phyloP scores from a whole-genome alignment of 2,888 invertebrate genomes.

The Caenorhabditis panamensis region DNA sequence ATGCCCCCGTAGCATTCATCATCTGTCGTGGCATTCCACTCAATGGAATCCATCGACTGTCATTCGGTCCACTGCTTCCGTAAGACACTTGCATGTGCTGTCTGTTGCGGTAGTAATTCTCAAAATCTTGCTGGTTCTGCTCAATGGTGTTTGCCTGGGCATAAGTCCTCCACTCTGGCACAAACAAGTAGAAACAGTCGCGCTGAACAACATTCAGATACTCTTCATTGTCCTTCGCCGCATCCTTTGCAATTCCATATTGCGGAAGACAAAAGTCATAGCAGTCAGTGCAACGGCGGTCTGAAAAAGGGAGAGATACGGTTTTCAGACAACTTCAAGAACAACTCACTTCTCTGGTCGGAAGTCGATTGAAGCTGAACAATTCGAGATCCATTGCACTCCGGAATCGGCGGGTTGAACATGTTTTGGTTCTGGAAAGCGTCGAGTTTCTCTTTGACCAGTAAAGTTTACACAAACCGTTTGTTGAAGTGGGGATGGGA shows the following conservation, averaged over 20 bases:
- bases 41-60: constrained; percentile 58
- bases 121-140: constrained; percentile 76
- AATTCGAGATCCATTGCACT: constrained; percentile 78
- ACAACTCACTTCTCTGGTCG: constrained; percentile 71
- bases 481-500: constrained; percentile 61
- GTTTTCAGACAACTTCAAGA: background rate
- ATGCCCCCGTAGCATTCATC: constrained; percentile 49
- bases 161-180: constrained; percentile 79
- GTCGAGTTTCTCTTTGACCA: background rate
- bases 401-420: constrained; percentile 74
- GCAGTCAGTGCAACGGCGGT: constrained; percentile 77
- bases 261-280: constrained; percentile 80
- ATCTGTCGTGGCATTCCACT: constrained; percentile 48
- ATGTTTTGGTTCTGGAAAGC: constrained; percentile 24
- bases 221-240: constrained; percentile 55
- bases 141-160: constrained; percentile 73
- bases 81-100: constrained; percentile 58
- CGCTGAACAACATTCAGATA: constrained; percentile 76
- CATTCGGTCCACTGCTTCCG: constrained; percentile 45
- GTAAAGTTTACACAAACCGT: constrained; percentile 6
- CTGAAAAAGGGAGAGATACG: constrained; percentile 59
- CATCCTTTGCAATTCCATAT: constrained; percentile 73
- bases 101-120: constrained; percentile 71
- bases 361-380: constrained; percentile 71
- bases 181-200: constrained; percentile 79